These are phyloP conservation scores for Scopus umbretta DNA, from an alignment of 2,113 vertebrate species.

Conservation along the genomic window DNA sequence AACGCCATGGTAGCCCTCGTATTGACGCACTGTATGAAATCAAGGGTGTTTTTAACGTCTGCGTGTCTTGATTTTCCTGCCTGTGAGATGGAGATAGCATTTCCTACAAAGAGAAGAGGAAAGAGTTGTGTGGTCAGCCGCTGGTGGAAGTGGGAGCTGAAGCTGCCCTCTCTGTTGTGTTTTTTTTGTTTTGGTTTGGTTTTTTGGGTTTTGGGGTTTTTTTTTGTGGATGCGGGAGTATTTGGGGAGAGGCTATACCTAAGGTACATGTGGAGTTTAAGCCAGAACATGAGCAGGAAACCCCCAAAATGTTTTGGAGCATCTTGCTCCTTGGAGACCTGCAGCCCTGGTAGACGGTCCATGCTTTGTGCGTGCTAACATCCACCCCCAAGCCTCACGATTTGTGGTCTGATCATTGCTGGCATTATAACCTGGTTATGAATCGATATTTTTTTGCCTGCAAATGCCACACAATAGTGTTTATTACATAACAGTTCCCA, in stretches of 20 bases:
- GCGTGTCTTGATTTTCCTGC: not conserved
- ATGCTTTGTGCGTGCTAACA: not conserved
- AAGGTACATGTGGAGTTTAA: accelerated
- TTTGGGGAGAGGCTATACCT: not conserved
- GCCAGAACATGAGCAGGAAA: not conserved
- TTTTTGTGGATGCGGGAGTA: not conserved
- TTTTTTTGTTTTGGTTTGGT: not conserved
- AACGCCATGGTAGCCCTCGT: accelerated
- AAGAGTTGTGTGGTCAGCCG: not conserved
- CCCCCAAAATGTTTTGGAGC: not conserved
- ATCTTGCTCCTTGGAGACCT: not conserved
- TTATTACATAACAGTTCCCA: constrained; percentile 7
- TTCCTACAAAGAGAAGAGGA: not conserved
- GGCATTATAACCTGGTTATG: not conserved
- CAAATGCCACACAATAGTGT: not conserved
- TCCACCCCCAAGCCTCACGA: not conserved
- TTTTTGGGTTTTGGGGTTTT: too few relatives aligned
- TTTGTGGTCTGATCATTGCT: not conserved
- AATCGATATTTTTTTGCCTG: not conserved
- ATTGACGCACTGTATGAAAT: accelerated
- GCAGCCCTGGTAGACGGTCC: not conserved
- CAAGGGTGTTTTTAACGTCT: accelerated
- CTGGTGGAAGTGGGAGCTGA: not conserved
- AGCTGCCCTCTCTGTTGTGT: not conserved
- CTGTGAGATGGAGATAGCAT: accelerated